A percentile compares a stretch with the other conserved stretches of the same genome.
These are phyloP conservation scores for Drosophila leonis DNA, from an alignment of 2,888 invertebrate genomes.

Conservation along the genomic window DNA sequence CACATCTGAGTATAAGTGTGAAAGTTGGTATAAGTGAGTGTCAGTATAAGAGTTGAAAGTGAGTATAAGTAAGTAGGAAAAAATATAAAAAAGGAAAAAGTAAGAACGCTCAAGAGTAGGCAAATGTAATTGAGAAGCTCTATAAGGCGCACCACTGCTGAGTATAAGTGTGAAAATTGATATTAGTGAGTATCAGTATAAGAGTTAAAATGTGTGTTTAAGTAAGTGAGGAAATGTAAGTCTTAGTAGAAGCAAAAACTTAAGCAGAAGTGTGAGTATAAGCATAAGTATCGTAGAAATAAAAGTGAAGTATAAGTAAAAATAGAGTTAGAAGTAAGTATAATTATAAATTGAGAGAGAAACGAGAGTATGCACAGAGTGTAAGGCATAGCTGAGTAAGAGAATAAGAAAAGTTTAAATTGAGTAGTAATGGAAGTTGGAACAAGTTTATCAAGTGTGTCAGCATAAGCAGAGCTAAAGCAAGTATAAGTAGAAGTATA, in stretches of 20 bases:
- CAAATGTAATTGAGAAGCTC: background rate
- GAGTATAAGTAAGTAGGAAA: too few relatives aligned
- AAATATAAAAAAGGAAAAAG: too few relatives aligned
- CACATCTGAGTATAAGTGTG: too few relatives aligned
- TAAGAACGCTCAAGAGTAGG: too few relatives aligned
- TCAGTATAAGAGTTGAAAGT: background rate
- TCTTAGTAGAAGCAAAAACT: too few relatives aligned
- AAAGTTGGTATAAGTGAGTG: background rate
- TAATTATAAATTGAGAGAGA: background rate
- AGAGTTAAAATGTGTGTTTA: background rate
- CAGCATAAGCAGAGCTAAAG: background rate
- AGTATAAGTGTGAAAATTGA: background rate
- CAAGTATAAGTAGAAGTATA: background rate
- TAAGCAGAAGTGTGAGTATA: background rate
- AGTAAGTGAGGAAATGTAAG: background rate
- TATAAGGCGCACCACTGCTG: background rate
- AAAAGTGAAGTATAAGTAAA: background rate
- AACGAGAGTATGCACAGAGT: background rate
- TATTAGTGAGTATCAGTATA: background rate
- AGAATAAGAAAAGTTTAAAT: constrained; percentile 2
- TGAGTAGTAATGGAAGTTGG: constrained; percentile 5
- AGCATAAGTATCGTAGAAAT: background rate
- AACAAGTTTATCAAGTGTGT: background rate
- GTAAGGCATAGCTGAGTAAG: background rate
- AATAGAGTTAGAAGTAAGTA: background rate